A percentile compares a stretch with the other conserved stretches of the same genome.
phyloP scores from a whole-genome alignment of 2,888 invertebrate species.

The Ferdinandea cuprea region DNA sequence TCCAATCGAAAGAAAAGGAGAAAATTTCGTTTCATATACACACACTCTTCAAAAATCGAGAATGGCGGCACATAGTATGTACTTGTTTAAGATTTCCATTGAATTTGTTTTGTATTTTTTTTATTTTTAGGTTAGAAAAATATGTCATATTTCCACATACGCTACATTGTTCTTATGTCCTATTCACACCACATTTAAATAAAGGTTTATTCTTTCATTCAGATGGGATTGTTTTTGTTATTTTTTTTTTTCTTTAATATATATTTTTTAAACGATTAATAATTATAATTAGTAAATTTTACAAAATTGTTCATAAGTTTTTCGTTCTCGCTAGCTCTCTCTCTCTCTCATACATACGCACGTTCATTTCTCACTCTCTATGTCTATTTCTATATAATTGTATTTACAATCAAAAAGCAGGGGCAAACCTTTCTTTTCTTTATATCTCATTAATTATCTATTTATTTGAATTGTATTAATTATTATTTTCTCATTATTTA shows the following conservation, averaged over 20 bases:
- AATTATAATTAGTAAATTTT: constrained; percentile 33
- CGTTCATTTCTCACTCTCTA: constrained; percentile 28
- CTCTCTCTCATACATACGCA: constrained; percentile 29
- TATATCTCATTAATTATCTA: constrained; percentile 62
- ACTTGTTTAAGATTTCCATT: not conserved
- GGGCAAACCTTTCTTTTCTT: constrained; percentile 28
- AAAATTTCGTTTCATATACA: not conserved
- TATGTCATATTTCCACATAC: constrained; percentile 36
- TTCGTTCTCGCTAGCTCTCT: constrained; percentile 12
- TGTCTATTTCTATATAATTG: constrained; percentile 53
- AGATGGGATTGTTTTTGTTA: constrained; percentile 54
- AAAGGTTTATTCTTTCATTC: constrained; percentile 36
- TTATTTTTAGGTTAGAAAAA: constrained; percentile 60
- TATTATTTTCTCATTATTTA: constrained; percentile 69
- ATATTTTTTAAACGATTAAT: constrained; percentile 39
- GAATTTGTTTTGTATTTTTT: constrained; percentile 19
- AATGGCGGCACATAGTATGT: constrained; percentile 34
- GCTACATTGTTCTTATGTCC: constrained; percentile 46
- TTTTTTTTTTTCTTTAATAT: constrained; percentile 1
- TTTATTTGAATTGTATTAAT: constrained; percentile 49
- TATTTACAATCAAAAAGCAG: constrained; percentile 67
- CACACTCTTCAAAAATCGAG: constrained; percentile 26
- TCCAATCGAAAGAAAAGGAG: constrained; percentile 14
- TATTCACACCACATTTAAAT: constrained; percentile 69
- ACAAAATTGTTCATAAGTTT: constrained; percentile 34